phyloP scores from a whole-genome alignment of 2,113 vertebrate species.

The Galbula dea region DNA sequence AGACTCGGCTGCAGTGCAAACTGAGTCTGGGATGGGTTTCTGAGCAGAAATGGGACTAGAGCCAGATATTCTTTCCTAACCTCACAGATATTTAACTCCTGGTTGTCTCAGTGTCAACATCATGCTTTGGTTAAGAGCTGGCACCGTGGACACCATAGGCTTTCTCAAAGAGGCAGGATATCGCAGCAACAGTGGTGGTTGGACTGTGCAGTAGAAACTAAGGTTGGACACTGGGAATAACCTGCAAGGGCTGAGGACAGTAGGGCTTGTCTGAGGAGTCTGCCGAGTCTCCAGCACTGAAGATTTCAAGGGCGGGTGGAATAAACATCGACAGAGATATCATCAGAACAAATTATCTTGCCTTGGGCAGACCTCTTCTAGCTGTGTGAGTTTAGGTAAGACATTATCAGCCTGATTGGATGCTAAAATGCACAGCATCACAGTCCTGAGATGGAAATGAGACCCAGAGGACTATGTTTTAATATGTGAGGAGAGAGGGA shows the following conservation, averaged over 20 bases:
- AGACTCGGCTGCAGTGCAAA: not conserved
- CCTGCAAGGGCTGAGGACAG: not conserved
- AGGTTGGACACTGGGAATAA: not conserved
- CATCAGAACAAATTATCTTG: not conserved
- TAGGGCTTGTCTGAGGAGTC: not conserved
- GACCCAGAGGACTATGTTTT: not conserved
- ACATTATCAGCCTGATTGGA: not conserved
- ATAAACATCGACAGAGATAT: not conserved
- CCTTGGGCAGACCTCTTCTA: not conserved
- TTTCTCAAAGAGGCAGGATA: not conserved
- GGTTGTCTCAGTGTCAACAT: not conserved
- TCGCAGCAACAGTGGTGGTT: not conserved
- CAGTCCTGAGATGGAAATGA: not conserved
- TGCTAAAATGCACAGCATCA: not conserved
- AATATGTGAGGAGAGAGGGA: not conserved
- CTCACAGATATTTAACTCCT: not conserved
- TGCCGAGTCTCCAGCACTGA: accelerated
- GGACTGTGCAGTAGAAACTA: not conserved
- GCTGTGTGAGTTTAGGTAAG: not conserved
- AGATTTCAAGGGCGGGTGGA: not conserved
- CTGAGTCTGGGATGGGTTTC: not conserved
- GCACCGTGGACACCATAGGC: not conserved
- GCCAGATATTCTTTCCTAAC: not conserved
- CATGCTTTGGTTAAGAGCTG: not conserved
- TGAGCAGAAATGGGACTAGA: not conserved